Evolutionary conservation across 2,113 vertebrate species (phyloP), one percentile per base, ranked within the genome.

Genomic region (Oreochromis niloticus): DNA sequence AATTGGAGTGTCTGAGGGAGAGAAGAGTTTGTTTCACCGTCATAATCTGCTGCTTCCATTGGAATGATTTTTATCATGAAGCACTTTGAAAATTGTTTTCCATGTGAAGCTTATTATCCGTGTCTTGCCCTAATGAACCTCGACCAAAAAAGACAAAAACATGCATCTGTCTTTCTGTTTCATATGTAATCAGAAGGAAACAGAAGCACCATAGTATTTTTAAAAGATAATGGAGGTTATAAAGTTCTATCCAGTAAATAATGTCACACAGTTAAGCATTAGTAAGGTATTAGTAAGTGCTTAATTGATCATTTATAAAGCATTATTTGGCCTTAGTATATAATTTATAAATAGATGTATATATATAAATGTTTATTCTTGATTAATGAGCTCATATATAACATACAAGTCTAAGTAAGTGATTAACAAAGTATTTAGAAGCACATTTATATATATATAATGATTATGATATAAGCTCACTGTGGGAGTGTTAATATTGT

Each of bases 31-130:
- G 46, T 24, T 73, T 24, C 16, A 4, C 57, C 3, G 4, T 78
- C 71, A 50, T 78, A 50, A 78, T 50, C 27, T 50, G 16, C 24
- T 17, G 73, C 41, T 12, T 59, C 9, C 34, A 14, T 75, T 4
- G 2, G 32, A 78, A 32, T 32, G 46, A 30, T 82, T 82, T 24
- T 81, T 85, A 41, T 24, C 39, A n/a, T 10, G 11, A 46, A 46
- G n/a, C 11, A 19, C 48, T 82, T 34, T 36, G 30, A 59, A 85
- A 81, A 81, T 54, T 85, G 41, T 57, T 87, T 87, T 89, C 61
- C 27, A 79, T 7, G 46, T 61, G 12, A 56, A 2, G 55, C 80
- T 81, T 59, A 57, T 88, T 22, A 34, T 82, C 4, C n/a, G 13
- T 59, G 43, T 22, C 4, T 59, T 12, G 3, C 6, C 14, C 6